Evolutionary conservation across 2,888 invertebrate species (phyloP).

Genomic region (Agrilus biguttatus): DNA sequence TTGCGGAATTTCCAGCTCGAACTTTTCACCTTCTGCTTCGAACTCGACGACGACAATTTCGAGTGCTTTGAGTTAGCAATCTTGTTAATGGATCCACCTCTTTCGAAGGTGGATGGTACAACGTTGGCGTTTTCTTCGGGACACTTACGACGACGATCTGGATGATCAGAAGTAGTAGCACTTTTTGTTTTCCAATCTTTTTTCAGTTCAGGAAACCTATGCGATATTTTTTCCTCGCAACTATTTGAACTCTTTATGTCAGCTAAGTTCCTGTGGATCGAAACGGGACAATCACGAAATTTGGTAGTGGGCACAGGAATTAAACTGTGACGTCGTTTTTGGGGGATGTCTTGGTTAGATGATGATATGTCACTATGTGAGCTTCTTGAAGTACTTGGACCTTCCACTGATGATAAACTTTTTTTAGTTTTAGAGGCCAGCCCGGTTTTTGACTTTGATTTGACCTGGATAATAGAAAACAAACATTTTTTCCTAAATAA

Average conservation of each 20-base stretch:
- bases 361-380: slow-evolving; percentile 15
- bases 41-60: background rate
- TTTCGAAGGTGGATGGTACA: no score
- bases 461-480: background rate
- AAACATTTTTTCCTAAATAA: background rate
- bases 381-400: slow-evolving; percentile 12
- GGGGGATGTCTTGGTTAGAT: slow-evolving; percentile 11
- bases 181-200: no score
- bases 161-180: no score
- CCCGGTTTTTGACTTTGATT: slow-evolving; percentile 8
- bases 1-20: background rate
- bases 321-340: slow-evolving; percentile 11
- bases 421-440: slow-evolving; percentile 10
- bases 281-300: slow-evolving; percentile 10
- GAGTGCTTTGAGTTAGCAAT: no score
- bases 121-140: no score
- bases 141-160: no score
- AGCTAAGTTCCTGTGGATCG: slow-evolving; percentile 6
- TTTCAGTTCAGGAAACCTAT: no score
- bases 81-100: no score
- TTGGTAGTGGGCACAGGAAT: slow-evolving; percentile 7
- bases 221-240: slow-evolving; percentile 1
- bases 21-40: slow-evolving; percentile 4
- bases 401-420: slow-evolving; percentile 6
- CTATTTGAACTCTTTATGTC: slow-evolving; percentile 6